These are phyloP conservation scores for Coronaproctus castanopsis DNA, from an alignment of 2,888 invertebrate species.

Conservation along the genomic window DNA sequence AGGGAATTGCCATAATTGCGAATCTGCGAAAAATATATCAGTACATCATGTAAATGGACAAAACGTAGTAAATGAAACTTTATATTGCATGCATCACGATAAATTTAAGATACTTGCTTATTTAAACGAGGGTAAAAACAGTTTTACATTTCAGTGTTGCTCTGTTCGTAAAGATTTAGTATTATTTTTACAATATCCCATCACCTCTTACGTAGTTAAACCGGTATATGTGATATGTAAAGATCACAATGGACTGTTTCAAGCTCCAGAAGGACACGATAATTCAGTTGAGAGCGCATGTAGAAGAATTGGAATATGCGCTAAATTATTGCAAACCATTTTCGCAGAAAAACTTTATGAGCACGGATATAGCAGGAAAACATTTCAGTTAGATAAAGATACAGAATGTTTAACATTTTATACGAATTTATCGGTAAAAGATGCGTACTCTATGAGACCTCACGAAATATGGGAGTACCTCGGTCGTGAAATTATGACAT, in stretches of 20 bases:
- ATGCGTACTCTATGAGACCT: conserved; percentile 51
- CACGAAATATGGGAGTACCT: conserved; percentile 65
- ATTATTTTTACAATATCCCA: conserved; percentile 36
- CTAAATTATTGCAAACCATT: conserved; percentile 62
- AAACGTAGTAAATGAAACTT: conserved; percentile 1
- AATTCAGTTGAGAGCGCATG: conserved; percentile 51
- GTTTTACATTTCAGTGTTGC: conserved; percentile 32
- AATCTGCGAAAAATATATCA: conserved; percentile 24
- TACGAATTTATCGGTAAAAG: conserved; percentile 45
- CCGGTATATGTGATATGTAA: conserved; percentile 68
- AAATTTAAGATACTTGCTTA: conserved; percentile 49
- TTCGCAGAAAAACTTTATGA: conserved; percentile 72
- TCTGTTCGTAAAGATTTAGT: neutral
- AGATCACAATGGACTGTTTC: conserved; percentile 58
- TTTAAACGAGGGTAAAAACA: conserved; percentile 40
- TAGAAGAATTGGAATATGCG: conserved; percentile 49
- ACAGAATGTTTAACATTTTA: conserved; percentile 50
- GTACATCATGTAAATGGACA: conserved; percentile 24
- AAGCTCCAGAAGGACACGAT: conserved; percentile 40
- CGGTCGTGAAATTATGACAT: conserved; percentile 64
- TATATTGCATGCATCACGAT: conserved; percentile 28
- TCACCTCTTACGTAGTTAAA: conserved; percentile 40
- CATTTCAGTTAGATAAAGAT: conserved; percentile 53
- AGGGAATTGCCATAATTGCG: conserved; percentile 26
- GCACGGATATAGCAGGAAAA: conserved; percentile 52